phyloP scores from a whole-genome alignment of 92 coral and sea anemone species.

The Palythoa heliodiscus region DNA sequence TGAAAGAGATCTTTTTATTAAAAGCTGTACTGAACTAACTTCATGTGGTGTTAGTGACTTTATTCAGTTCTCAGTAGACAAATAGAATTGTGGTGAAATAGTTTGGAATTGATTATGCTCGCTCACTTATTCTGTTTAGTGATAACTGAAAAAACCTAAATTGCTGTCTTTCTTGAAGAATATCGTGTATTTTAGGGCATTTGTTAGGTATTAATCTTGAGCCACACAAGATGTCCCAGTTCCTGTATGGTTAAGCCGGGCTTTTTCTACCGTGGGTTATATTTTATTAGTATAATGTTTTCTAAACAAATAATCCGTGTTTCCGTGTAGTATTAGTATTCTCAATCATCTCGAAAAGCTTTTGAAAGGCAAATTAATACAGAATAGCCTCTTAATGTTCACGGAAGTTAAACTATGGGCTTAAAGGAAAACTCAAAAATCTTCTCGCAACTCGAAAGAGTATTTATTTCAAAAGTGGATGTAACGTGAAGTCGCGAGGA shows the following conservation, averaged over 20 bases:
- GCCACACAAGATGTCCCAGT: neutral
- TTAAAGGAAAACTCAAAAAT: conserved; percentile 15
- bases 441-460: neutral
- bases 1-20: conserved; percentile 39
- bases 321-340: conserved; percentile 26
- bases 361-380: conserved; percentile 30
- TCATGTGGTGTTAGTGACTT: neutral
- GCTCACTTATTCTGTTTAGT: neutral
- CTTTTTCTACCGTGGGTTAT: neutral
- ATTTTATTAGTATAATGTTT: conserved; percentile 3
- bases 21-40: conserved; percentile 21
- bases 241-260: neutral
- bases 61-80: neutral
- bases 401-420: conserved; percentile 29
- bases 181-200: neutral
- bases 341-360: conserved; percentile 24
- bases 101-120: neutral
- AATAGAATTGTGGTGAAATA: neutral
- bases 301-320: conserved; percentile 27
- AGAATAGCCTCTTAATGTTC: conserved; percentile 35
- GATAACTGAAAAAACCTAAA: neutral
- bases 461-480: neutral
- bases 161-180: neutral
- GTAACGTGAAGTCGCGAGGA: neutral
- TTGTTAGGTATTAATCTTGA: neutral